Conservation (phyloP, 2,888 invertebrate genomes). For the Tetrapedia diversipes region DNA sequence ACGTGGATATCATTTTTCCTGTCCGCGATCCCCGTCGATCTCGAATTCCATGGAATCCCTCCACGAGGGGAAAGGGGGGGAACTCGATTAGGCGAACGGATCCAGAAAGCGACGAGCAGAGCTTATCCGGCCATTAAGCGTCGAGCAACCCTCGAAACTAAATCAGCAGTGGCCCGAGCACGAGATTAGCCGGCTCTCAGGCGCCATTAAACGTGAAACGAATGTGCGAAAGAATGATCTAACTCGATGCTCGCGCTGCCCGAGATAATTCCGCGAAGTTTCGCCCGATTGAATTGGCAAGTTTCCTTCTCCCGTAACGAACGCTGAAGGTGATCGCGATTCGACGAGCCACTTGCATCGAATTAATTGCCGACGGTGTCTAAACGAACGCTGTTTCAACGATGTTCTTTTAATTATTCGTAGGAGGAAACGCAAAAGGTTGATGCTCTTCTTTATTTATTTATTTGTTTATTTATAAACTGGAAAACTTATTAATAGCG, state of each 20-base stretch:
- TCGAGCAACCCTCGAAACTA: conserved; percentile 9
- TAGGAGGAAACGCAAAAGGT: no score
- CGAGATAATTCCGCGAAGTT: background rate
- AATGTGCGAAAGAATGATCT: background rate
- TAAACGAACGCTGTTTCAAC: no score
- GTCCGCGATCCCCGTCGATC: background rate
- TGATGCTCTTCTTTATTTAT: no score
- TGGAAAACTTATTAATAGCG: no score
- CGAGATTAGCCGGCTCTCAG: background rate
- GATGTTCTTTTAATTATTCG: no score
- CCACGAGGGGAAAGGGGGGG: background rate
- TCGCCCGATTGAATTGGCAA: background rate
- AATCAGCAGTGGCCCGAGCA: conserved; percentile 1
- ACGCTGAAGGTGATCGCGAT: no score
- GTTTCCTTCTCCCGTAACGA: background rate
- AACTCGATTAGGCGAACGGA: background rate
- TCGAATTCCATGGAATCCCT: background rate
- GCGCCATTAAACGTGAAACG: background rate
- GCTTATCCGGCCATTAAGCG: conserved; percentile 26
- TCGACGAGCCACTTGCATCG: no score
- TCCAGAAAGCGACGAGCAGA: conserved; percentile 4
- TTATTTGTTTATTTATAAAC: no score
- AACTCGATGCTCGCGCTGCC: background rate
- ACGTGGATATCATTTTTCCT: background rate
- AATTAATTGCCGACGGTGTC: no score